Evolutionary conservation across 2,797 vertebrate genomes (phyloP), one percentile per base, ranked within the genome.

Genomic region (Eulemur mongoz): DNA sequence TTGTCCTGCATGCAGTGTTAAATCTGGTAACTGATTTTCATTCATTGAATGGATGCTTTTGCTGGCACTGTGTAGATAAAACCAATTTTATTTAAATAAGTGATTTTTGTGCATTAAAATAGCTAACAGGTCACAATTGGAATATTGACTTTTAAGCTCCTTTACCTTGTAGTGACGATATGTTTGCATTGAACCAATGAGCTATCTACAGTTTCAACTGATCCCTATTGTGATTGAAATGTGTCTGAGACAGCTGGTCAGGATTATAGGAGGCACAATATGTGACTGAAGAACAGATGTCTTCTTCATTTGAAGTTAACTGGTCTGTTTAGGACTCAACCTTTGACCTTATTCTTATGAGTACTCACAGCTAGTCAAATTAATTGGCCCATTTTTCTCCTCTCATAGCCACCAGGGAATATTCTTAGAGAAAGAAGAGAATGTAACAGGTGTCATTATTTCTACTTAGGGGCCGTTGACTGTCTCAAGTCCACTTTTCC

Each of bases 261-360:
- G 95, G 91, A 96, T 97, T 98, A 95, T 20, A 81, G 67, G 67
- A 67, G 76, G 86, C 69, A 94, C 57, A 94, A n/a, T 81, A 79
- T 85, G 67, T 90, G 94, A 73, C 59, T 94, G 76, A 93, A 85
- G 73, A 97, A 92, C 96, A 98, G 93, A 98, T 97, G 92, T 96
- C 89, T 94, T 93, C 94, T 93, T 94, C 32, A 3, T 97, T 94
- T 97, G 94, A 98, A 96, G 96, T 92, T 95, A 96, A 96, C 91
- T 90, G 78, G 81, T 95, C 96, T 96, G 91, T 88, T 91, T 88
- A 95, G 75, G 83, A 92, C 54, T 94, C 96, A 90, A 75, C 93
- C 94, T 97, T 96, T 96, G 83, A 97, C 95, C 83, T 93, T 94
- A 80, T 50, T 52, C 61, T 96, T 91, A 72, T 48, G 32, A 90